phyloP scores from a whole-genome alignment of 2,888 invertebrate species.

The Sericinus montela region DNA sequence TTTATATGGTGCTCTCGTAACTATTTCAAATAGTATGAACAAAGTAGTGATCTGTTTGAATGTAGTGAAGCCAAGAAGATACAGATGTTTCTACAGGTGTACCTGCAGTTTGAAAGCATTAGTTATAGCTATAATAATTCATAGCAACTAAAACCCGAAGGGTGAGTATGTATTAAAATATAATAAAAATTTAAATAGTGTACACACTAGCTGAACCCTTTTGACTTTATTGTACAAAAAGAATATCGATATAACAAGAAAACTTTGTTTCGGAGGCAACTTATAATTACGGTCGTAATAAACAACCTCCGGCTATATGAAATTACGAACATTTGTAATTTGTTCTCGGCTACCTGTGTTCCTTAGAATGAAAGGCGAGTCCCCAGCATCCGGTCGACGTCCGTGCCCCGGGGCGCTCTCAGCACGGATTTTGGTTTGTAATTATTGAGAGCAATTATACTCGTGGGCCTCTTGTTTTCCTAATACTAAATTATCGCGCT shows the following conservation, averaged over 20 bases:
- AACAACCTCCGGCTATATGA: slow-evolving; percentile 40
- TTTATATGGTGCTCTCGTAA: slow-evolving; percentile 1
- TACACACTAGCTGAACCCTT: too few species aligned
- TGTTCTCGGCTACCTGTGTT: slow-evolving; percentile 68
- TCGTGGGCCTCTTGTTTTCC: not conserved
- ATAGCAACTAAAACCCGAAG: too few species aligned
- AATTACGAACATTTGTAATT: slow-evolving; percentile 65
- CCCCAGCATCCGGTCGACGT: slow-evolving; percentile 40
- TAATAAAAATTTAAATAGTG: too few species aligned
- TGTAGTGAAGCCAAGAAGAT: too few species aligned
- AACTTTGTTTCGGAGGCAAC: not conserved
- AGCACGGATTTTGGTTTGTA: slow-evolving; percentile 19
- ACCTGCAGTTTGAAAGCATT: too few species aligned
- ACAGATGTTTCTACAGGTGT: too few species aligned
- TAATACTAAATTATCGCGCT: not conserved
- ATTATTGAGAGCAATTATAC: slow-evolving; percentile 5
- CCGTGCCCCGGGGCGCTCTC: slow-evolving; percentile 34
- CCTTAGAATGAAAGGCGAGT: slow-evolving; percentile 35
- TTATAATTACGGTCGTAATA: slow-evolving; percentile 30
- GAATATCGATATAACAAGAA: too few species aligned
- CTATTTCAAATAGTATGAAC: too few species aligned
- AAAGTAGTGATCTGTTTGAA: too few species aligned
- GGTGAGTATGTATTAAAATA: too few species aligned
- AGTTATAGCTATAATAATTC: too few species aligned
- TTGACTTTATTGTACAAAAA: too few species aligned